Percentiles rank a stretch among this genome's conserved stretches.
These are phyloP conservation scores for Papilio polytes DNA, from an alignment of 1,140 invertebrate species.

Conservation along the genomic window DNA sequence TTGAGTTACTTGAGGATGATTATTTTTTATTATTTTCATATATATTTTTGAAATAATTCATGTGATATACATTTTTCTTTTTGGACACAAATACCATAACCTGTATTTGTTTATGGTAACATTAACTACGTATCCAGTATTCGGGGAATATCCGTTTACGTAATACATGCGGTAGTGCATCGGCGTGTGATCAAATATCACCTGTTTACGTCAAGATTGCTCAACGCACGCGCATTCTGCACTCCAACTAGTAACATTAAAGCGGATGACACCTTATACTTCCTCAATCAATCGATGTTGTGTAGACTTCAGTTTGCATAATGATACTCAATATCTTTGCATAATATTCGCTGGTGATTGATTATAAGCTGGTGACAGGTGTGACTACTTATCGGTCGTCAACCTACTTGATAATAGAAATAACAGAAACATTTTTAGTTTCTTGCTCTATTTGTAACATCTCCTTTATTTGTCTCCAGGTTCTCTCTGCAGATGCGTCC, in stretches of 20 bases:
- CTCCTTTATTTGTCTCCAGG: conserved; percentile 80
- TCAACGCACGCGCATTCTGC: conserved; percentile 3
- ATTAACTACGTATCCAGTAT: not conserved
- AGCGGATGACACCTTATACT: conserved; percentile 18
- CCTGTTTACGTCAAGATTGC: conserved; percentile 6
- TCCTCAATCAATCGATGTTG: not conserved
- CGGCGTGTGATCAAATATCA: conserved; percentile 1
- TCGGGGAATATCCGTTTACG: conserved; percentile 1
- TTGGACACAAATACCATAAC: not conserved
- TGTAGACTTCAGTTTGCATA: conserved; percentile 13
- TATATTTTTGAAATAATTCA: not conserved
- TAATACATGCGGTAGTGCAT: not conserved
- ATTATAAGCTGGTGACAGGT: too few species aligned
- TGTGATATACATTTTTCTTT: not conserved
- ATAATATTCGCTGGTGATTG: not conserved
- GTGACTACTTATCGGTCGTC: too few species aligned
- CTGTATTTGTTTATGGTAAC: not conserved
- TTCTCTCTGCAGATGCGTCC: conserved; percentile 94
- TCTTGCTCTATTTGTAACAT: not conserved
- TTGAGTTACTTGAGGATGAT: conserved; percentile 1
- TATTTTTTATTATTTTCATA: not conserved
- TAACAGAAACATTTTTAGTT: too few species aligned
- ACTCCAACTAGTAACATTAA: not conserved
- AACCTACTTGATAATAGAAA: too few species aligned
- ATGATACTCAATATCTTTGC: not conserved